Evolutionary conservation across 1,140 invertebrate species (phyloP), one percentile per base, ranked within the genome.

Genomic region (Cherax quadricarinatus): DNA sequence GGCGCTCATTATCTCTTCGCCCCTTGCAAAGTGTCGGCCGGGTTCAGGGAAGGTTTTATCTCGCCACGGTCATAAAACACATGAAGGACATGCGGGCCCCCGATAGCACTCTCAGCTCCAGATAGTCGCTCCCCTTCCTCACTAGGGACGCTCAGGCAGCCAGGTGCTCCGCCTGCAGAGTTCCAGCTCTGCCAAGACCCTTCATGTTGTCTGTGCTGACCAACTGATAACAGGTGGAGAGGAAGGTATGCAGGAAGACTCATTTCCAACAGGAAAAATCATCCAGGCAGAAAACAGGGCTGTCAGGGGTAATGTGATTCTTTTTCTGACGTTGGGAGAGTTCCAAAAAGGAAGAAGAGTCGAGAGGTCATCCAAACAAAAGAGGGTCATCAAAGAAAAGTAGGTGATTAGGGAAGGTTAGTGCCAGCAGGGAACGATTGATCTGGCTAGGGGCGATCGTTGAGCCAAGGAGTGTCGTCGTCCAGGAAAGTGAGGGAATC

Each of bases 391-490:
- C 85, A 87, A 87, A 78, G 70, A 30, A 49, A 87, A 87, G 85
- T 87, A 87, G 70, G 85, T 87, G 85, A 87, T 87, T 87, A 87
- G 70, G 85, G 62, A 41, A 87, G 73, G 85, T n/a, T 70, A 14
- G 85, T 78, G 85, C 60, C 85, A 53, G 49, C 12, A 60, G 60
- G 41, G 84, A 21, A 49, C 60, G 60, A 86, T 60, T 86, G 84
- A 86, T 86, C 84, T 57, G 48, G 49, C 41, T 18, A 51, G 57
- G 24, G 30, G 21, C n/a, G 24, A 30, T 75, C 70, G 70, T 21
- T 75, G 24, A 75, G 21, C 24, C 70, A 75, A 9, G 9, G 24
- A 30, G 70, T 75, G 70, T 16, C 70, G 70, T 16, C 70, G 70
- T 30, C n/a, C 51, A 21, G 4, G 85, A 41, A 21, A 24, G 70